These are phyloP conservation scores for Stenoptilia bipunctidactyla DNA, from an alignment of 2,888 invertebrate genomes.

Conservation along the genomic window DNA sequence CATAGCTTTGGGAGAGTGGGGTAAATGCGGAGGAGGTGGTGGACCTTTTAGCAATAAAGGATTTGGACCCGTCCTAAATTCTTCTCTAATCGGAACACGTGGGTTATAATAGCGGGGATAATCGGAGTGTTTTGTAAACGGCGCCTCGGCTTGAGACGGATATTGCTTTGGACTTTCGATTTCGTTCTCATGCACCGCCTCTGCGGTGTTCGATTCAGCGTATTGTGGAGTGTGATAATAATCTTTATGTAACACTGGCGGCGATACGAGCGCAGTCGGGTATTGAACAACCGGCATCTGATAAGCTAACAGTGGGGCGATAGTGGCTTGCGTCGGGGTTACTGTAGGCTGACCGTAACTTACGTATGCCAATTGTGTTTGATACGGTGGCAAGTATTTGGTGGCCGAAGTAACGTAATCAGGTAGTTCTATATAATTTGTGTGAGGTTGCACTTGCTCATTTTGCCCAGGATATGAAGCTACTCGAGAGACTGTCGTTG, in stretches of 20 bases:
- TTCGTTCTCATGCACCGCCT: slow-evolving; percentile 32
- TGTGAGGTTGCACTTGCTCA: slow-evolving; percentile 35
- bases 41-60: slow-evolving; percentile 27
- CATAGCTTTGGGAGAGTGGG: slow-evolving; percentile 51
- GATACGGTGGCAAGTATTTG: slow-evolving; percentile 25
- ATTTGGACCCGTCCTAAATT: slow-evolving; percentile 30
- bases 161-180: slow-evolving; percentile 35
- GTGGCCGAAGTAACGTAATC: slow-evolving; percentile 33
- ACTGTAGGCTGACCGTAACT: slow-evolving; percentile 39
- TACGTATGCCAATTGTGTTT: slow-evolving; percentile 21
- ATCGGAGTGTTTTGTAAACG: slow-evolving; percentile 25
- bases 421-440: slow-evolving; percentile 44
- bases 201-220: slow-evolving; percentile 34
- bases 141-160: slow-evolving; percentile 30
- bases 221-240: slow-evolving; percentile 37
- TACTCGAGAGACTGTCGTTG: slow-evolving; percentile 19
- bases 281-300: slow-evolving; percentile 43
- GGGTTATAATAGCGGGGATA: slow-evolving; percentile 46
- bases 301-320: slow-evolving; percentile 37
- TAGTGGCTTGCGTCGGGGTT: slow-evolving; percentile 28
- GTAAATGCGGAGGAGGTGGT: slow-evolving; percentile 41
- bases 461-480: slow-evolving; percentile 28
- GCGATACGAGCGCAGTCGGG: slow-evolving; percentile 30
- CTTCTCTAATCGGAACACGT: slow-evolving; percentile 35
- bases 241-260: slow-evolving; percentile 30